Conservation (phyloP, 2,113 vertebrate genomes). For the Leptodactylus fuscus region DNA sequence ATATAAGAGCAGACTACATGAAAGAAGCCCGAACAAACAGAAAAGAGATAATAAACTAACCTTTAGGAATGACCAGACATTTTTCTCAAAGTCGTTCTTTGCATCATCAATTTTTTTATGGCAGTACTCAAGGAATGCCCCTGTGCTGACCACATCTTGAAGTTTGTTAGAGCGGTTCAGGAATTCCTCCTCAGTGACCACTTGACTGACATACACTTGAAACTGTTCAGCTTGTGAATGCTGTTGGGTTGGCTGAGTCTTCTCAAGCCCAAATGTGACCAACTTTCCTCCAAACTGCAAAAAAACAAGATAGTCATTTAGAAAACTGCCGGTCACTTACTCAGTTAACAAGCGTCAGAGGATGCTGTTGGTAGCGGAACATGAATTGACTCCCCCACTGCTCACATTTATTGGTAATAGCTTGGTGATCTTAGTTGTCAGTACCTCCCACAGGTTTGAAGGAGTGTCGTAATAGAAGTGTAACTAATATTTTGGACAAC, state of each 20-base stretch:
- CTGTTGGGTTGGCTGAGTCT: slow-evolving; percentile 70
- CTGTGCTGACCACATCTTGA: slow-evolving; percentile 83
- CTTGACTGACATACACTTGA: slow-evolving; percentile 87
- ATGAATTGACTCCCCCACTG: no score
- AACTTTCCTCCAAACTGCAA: slow-evolving; percentile 94
- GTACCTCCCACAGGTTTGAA: no score
- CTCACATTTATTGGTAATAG: no score
- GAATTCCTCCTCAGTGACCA: slow-evolving; percentile 89
- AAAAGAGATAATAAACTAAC: slow-evolving; percentile 68
- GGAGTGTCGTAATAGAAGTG: no score
- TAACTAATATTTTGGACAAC: no score
- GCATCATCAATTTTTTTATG: slow-evolving; percentile 84
- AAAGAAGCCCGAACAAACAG: no score
- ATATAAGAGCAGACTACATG: no score
- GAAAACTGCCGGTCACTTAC: not conserved
- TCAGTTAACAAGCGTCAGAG: no score
- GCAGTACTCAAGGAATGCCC: slow-evolving; percentile 86
- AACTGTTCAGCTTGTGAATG: slow-evolving; percentile 70
- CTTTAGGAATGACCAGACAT: slow-evolving; percentile 94
- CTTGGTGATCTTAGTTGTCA: no score
- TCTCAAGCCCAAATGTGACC: slow-evolving; percentile 84
- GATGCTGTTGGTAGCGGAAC: no score
- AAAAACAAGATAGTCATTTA: not conserved
- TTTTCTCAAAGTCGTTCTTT: slow-evolving; percentile 87
- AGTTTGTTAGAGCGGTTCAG: slow-evolving; percentile 84